Percentiles rank a stretch among this genome's conserved stretches.
Evolutionary conservation across 2,888 invertebrate genomes (phyloP).

Genomic region (Drosophila kokeensis): DNA sequence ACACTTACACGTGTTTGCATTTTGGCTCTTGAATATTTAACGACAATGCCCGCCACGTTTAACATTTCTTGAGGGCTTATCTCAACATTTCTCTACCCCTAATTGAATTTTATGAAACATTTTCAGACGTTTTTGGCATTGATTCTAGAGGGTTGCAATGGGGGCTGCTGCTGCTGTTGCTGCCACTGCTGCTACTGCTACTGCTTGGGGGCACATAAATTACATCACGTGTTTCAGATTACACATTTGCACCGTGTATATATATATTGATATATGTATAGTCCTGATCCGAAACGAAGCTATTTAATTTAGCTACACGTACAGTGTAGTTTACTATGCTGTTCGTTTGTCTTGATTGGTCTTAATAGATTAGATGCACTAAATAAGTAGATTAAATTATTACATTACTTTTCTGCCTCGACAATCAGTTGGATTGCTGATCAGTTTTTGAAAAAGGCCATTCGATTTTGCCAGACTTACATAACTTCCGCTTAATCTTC

Average conservation of each 20-base stretch:
- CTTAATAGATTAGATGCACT: conserved; percentile 26
- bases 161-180: neutral
- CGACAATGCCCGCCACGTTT: conserved; percentile 31
- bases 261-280: conserved; percentile 21
- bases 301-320: conserved; percentile 24
- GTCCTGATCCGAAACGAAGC: conserved; percentile 32
- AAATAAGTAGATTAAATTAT: conserved; percentile 6
- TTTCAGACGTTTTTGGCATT: conserved; percentile 25
- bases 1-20: conserved; percentile 34
- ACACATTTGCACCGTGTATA: conserved; percentile 58
- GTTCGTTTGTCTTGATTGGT: conserved; percentile 2
- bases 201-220: conserved; percentile 56
- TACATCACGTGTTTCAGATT: conserved; percentile 69
- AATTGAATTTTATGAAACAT: conserved; percentile 38
- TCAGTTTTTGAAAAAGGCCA: neutral
- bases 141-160: conserved; percentile 43
- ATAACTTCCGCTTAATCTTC: neutral
- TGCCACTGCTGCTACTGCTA: neutral
- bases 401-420: conserved; percentile 2
- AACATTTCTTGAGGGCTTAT: conserved; percentile 31
- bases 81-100: conserved; percentile 43
- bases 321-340: neutral
- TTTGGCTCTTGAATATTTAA: conserved; percentile 27
- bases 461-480: neutral
- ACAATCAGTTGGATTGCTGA: neutral